phyloP scores from a whole-genome alignment of 2,888 invertebrate species.

The Noctua janthe region DNA sequence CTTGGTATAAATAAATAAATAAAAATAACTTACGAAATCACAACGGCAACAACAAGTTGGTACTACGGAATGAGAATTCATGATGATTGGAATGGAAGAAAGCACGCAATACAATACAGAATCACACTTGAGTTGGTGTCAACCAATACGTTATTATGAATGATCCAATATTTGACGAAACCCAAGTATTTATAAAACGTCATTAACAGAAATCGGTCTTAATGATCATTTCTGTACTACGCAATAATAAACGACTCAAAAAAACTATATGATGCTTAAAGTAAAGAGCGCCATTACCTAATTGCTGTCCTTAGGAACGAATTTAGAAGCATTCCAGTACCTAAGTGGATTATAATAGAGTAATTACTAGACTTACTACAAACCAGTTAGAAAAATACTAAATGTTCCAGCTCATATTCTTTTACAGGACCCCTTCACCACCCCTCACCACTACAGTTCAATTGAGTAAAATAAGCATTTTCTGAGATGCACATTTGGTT shows the following conservation, averaged over 20 bases:
- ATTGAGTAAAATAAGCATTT: too few relatives aligned
- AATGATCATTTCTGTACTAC: conserved; percentile 7
- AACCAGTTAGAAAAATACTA: too few relatives aligned
- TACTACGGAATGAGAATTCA: conserved; percentile 19
- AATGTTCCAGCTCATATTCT: too few relatives aligned
- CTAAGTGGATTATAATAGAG: conserved; percentile 28
- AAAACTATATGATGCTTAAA: not conserved
- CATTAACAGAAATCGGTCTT: conserved; percentile 22
- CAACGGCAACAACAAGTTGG: conserved; percentile 48
- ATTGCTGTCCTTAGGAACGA: conserved; percentile 21
- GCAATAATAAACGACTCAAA: not conserved
- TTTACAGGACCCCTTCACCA: too few relatives aligned
- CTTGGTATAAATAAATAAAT: too few relatives aligned
- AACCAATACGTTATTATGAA: conserved; percentile 1
- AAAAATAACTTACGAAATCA: conserved; percentile 56
- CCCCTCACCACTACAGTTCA: too few relatives aligned
- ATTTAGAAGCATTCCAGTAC: conserved; percentile 14
- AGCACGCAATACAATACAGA: too few relatives aligned
- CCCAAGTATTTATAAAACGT: conserved; percentile 32
- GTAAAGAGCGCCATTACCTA: not conserved
- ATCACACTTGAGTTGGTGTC: not conserved
- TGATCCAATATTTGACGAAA: not conserved
- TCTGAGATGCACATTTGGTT: too few relatives aligned
- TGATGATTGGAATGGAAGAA: not conserved
- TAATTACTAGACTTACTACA: conserved; percentile 23